Evolutionary conservation across 2,113 vertebrate genomes (phyloP).

Genomic region (Gallinago paraguaiae): DNA sequence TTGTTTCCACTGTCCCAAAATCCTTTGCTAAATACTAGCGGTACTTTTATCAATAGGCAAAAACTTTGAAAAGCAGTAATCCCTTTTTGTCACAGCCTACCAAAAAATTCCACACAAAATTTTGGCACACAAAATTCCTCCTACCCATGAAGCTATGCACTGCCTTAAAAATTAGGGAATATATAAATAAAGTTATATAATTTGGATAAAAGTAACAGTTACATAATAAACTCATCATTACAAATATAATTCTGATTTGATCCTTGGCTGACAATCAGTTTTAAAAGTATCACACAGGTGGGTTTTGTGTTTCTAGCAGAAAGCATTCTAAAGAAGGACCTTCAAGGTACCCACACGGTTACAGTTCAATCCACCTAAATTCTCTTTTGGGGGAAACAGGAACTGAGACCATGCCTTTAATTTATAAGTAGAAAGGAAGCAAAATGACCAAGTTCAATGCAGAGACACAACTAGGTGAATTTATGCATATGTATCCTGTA

Average conservation of each 20-base stretch:
- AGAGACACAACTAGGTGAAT: neutral
- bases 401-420: neutral
- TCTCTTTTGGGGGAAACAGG: neutral
- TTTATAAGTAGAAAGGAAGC: neutral
- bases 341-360: neutral
- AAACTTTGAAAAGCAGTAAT: neutral
- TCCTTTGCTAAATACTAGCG: neutral
- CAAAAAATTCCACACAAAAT: neutral
- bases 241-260: neutral
- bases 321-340: neutral
- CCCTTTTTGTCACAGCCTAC: neutral
- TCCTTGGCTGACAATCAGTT: neutral
- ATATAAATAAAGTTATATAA: neutral
- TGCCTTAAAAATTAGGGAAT: neutral
- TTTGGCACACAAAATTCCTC: neutral
- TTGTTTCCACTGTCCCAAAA: neutral
- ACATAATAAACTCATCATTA: neutral
- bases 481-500: neutral
- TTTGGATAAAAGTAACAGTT: neutral
- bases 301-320: neutral
- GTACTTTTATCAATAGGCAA: neutral
- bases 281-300: neutral
- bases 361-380: neutral
- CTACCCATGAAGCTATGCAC: no score
- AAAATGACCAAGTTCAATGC: fast-evolving